A percentile compares a stretch with the other conserved stretches of the same genome.
These are phyloP conservation scores for Sinopyrophorus schimmeli DNA, from an alignment of 2,888 invertebrate species.

Conservation along the genomic window DNA sequence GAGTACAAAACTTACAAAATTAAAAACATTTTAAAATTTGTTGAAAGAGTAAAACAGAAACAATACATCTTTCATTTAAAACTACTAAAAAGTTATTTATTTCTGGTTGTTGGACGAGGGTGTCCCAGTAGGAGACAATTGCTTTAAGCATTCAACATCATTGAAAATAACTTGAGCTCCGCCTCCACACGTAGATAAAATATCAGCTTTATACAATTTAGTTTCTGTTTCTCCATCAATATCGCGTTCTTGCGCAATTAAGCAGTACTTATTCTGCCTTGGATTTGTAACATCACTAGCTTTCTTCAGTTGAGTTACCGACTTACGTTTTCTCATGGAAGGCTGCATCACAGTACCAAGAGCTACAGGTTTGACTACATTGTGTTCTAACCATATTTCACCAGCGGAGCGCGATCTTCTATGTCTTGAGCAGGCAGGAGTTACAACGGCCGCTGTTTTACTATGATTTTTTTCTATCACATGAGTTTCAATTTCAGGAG, in stretches of 20 bases:
- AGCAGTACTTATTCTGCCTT: conserved; percentile 80
- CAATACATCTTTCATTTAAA: too few relatives aligned
- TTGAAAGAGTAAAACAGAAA: too few relatives aligned
- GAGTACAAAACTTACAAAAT: too few relatives aligned
- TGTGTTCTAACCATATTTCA: conserved; percentile 85
- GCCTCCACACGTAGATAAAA: conserved; percentile 90
- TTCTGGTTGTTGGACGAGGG: too few relatives aligned
- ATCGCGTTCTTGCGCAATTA: conserved; percentile 90
- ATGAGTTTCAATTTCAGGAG: neutral
- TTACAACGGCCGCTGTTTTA: too few relatives aligned
- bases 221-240: conserved; percentile 93
- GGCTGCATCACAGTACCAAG: conserved; percentile 90
- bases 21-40: too few relatives aligned
- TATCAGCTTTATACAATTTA: conserved; percentile 91
- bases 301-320: conserved; percentile 79
- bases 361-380: conserved; percentile 77
- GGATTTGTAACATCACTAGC: conserved; percentile 74
- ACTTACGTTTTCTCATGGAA: conserved; percentile 76
- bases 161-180: conserved; percentile 95
- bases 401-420: conserved; percentile 78
- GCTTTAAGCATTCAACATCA: conserved; percentile 88
- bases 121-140: conserved; percentile 71
- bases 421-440: too few relatives aligned
- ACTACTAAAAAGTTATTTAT: too few relatives aligned
- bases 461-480: neutral